Percentiles rank a stretch among this genome's conserved stretches.
phyloP scores from a whole-genome alignment of 2,797 vertebrate species.

The Huso huso region DNA sequence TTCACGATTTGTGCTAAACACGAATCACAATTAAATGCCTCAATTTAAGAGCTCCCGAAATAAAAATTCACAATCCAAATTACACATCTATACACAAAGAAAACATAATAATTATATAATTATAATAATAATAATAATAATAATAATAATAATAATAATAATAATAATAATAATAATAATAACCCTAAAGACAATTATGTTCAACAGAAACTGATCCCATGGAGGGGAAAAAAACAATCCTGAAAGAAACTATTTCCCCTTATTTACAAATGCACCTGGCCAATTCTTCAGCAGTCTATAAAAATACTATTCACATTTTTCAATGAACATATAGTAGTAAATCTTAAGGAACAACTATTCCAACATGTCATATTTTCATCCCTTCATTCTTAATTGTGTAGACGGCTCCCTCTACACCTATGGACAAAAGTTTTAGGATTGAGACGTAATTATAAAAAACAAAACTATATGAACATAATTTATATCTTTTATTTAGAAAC shows the following conservation, averaged over 20 bases:
- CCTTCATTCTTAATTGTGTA: too few species aligned
- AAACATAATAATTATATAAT: slow-evolving; percentile 33
- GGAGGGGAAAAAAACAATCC: slow-evolving; percentile 59
- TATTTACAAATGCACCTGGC: slow-evolving; percentile 86
- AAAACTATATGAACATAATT: too few species aligned
- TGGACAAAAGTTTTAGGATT: too few species aligned
- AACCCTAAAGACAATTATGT: slow-evolving; percentile 69
- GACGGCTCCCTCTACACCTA: too few species aligned
- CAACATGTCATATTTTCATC: slow-evolving; percentile 15
- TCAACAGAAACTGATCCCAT: slow-evolving; percentile 64
- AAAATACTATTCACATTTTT: slow-evolving; percentile 99
- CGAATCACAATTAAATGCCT: slow-evolving; percentile 68
- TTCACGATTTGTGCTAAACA: slow-evolving; percentile 73
- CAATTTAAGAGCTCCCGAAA: slow-evolving; percentile 55
- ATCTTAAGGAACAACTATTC: slow-evolving; percentile 39
- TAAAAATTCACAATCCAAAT: slow-evolving; percentile 66
- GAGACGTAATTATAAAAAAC: too few species aligned
- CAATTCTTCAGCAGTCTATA: slow-evolving; percentile 84
- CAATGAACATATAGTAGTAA: slow-evolving; percentile 78
- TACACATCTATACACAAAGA: slow-evolving; percentile 57
- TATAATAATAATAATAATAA: slow-evolving; percentile 23
- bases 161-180: slow-evolving; percentile 58
- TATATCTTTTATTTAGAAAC: too few species aligned
- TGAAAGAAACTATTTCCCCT: slow-evolving; percentile 54
- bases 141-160: slow-evolving; percentile 36